Evolutionary conservation across 35 echinoderm and acorn worm species (phyloP), one percentile per base, ranked within the genome.

Genomic region (Ptychodera flava): DNA sequence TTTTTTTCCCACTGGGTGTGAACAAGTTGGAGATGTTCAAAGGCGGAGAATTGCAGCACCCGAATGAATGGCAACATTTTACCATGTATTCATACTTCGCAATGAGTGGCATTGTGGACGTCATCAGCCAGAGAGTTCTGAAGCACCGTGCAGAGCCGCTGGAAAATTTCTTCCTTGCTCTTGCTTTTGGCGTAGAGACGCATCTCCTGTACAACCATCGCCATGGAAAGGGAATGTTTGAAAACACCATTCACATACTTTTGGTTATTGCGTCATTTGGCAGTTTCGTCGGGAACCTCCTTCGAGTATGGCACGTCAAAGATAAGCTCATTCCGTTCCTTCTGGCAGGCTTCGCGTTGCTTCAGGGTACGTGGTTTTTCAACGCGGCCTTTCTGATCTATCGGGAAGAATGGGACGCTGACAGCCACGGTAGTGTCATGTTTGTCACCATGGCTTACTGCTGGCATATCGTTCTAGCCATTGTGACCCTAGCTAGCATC

Each of bases 311-410:
- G 77, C 37, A 76, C 31, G 80, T 77, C n/a, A 87, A 92, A 78
- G 89, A 94, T 31, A 35, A 36, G 33, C 77, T 91, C 33, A 76
- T 99, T 28, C 75, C 78, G 22, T 38, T 92, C 83, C 88, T 99
- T 85, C 33, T 90, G 32, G 82, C 90, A 28, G 30, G 87, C 2
- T 92, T 79, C 37, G 90, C 87, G 1, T 78, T 99, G 29, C 83
- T 94, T 34, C 96, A 99, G 32, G 96, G 96, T 2, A 94, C 93
- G 27, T 99, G 96, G 96, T 99, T 99, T 77, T 94, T 89, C 80
- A 85, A 90, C 83, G 80, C 90, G 0, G 96, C 90, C 1, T 88
- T 94, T 31, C 86, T 99, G 15, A 86, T 99, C 0, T 99, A 94
- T 79, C 90, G 95, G 0, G 78, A 92, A 78, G 82, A 80, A 16